Evolutionary conservation across 2,888 invertebrate species (phyloP).

Genomic region (Thymelicus lineola): DNA sequence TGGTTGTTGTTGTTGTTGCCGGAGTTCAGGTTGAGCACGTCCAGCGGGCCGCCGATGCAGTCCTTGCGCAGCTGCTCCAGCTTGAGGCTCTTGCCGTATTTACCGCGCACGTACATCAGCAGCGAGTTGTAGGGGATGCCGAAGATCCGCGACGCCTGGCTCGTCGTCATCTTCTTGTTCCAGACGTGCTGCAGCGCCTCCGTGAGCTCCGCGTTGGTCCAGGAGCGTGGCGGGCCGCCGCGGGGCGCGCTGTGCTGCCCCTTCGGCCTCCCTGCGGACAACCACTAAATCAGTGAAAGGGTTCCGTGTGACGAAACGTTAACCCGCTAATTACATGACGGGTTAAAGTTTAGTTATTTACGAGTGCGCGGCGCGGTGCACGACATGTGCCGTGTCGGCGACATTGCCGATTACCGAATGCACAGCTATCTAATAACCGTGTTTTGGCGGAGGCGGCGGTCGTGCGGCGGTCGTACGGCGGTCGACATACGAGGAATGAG

Average conservation of each 20-base stretch:
- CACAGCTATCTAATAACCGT: constrained; percentile 79
- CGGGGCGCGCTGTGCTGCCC: constrained; percentile 96
- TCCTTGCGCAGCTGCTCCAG: constrained; percentile 95
- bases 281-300: constrained; percentile 26
- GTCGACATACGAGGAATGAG: constrained; percentile 67
- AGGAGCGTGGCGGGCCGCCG: constrained; percentile 95
- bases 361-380: constrained; percentile 65
- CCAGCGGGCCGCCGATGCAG: constrained; percentile 93
- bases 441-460: constrained; percentile 68
- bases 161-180: constrained; percentile 98
- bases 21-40: constrained; percentile 87
- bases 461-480: constrained; percentile 48
- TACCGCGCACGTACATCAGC: constrained; percentile 96
- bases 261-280: constrained; percentile 89
- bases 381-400: constrained; percentile 76
- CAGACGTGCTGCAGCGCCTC: constrained; percentile 97
- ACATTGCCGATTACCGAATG: constrained; percentile 64
- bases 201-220: constrained; percentile 96
- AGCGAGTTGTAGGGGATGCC: constrained; percentile 97
- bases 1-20: constrained; percentile 86
- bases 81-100: constrained; percentile 96
- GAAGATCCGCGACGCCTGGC: constrained; percentile 95
- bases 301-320: constrained; percentile 53
- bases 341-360: constrained; percentile 68
- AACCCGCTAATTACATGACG: constrained; percentile 68